These are phyloP conservation scores for Tromatobia lineatoria DNA, from an alignment of 2,888 invertebrate genomes.

Conservation along the genomic window DNA sequence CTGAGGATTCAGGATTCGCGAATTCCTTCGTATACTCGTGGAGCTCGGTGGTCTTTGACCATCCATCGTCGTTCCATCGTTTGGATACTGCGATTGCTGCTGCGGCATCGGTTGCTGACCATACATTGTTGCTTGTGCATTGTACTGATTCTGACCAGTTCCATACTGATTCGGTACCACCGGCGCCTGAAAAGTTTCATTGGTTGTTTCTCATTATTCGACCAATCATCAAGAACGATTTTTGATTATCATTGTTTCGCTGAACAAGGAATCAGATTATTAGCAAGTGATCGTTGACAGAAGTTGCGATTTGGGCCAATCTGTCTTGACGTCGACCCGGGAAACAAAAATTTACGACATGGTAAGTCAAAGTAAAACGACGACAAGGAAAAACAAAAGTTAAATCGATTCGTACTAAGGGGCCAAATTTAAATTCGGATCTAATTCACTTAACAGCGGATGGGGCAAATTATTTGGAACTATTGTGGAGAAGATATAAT, in stretches of 20 bases:
- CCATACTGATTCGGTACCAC: slow-evolving; percentile 80
- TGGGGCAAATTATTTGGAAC: slow-evolving; percentile 51
- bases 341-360: background rate
- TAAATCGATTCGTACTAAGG: slow-evolving; percentile 15
- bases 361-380: slow-evolving; percentile 4
- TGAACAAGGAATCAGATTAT: background rate
- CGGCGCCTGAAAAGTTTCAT: slow-evolving; percentile 71
- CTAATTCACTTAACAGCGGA: slow-evolving; percentile 32
- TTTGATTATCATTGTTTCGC: slow-evolving; percentile 1
- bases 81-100: slow-evolving; percentile 78
- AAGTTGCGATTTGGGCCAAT: slow-evolving; percentile 24
- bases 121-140: slow-evolving; percentile 71
- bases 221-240: slow-evolving; percentile 7
- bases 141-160: slow-evolving; percentile 80
- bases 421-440: slow-evolving; percentile 26
- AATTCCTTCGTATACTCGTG: slow-evolving; percentile 84
- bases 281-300: slow-evolving; percentile 28
- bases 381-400: background rate
- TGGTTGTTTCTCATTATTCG: slow-evolving; percentile 2
- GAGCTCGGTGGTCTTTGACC: slow-evolving; percentile 78
- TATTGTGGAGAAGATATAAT: slow-evolving; percentile 20
- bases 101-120: slow-evolving; percentile 78
- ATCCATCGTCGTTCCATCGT: slow-evolving; percentile 76
- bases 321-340: slow-evolving; percentile 29
- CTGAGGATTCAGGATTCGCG: slow-evolving; percentile 81